A percentile compares a stretch with the other conserved stretches of the same genome.
Conservation (phyloP, 2,113 vertebrate genomes). For the Platysteira castanea region DNA sequence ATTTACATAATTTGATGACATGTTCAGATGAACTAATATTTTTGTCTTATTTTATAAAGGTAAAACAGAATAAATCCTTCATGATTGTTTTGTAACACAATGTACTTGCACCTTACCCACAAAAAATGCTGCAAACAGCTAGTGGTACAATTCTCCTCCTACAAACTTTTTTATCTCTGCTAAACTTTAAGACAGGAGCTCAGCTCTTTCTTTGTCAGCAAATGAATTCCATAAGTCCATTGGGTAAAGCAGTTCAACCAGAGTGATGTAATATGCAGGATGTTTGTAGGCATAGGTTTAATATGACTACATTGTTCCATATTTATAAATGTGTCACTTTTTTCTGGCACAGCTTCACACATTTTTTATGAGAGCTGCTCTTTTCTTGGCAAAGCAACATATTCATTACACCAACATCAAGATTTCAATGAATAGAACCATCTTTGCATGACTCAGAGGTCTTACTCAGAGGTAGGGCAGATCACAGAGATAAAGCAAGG, state of each 20-base stretch:
- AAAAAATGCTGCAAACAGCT: background rate
- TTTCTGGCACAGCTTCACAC: slow-evolving; percentile 51
- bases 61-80: background rate
- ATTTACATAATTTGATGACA: background rate
- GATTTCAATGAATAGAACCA: background rate
- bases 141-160: background rate
- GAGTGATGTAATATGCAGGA: slow-evolving; percentile 21
- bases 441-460: slow-evolving; percentile 1
- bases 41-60: background rate
- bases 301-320: slow-evolving; percentile 21
- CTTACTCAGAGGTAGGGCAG: background rate
- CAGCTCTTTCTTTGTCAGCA: background rate
- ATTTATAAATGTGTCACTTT: slow-evolving; percentile 53
- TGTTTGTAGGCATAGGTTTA: slow-evolving; percentile 14
- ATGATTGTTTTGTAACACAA: background rate
- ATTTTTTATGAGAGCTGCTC: slow-evolving; percentile 9
- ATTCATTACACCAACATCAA: background rate
- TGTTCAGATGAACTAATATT: background rate
- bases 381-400: slow-evolving; percentile 30
- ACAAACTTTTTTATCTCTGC: background rate
- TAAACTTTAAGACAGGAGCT: background rate
- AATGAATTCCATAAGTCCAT: background rate
- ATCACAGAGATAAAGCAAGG: background rate
- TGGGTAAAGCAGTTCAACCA: background rate
- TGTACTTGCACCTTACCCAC: background rate